Evolutionary conservation across 2,113 vertebrate genomes (phyloP).

Genomic region (Brachypteracias leptosomus): DNA sequence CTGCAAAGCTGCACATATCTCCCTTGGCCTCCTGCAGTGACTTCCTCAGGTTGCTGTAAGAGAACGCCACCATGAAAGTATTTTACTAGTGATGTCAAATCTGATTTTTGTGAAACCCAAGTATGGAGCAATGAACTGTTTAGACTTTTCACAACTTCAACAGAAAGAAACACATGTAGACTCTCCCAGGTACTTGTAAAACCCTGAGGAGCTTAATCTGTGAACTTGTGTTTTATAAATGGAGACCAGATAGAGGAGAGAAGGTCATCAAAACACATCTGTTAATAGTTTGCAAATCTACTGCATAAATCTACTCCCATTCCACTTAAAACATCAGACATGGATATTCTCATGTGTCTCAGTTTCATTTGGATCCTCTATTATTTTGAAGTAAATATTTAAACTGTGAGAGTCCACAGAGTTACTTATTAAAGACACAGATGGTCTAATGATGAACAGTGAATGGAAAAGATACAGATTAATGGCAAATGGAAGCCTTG

Average conservation of each 20-base stretch:
- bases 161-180: background rate
- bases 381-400: conserved; percentile 47
- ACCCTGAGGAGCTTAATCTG: background rate
- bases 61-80: background rate
- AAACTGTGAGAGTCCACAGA: background rate
- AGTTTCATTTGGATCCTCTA: background rate
- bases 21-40: background rate
- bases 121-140: background rate
- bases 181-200: background rate
- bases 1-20: background rate
- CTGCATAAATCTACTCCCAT: background rate
- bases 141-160: background rate
- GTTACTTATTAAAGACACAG: conserved; percentile 56
- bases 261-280: conserved; percentile 20
- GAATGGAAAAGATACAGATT: background rate
- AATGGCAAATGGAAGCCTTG: background rate
- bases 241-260: background rate
- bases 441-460: background rate
- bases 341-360: conserved; percentile 8
- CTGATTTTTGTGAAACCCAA: background rate
- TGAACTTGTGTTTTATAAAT: background rate
- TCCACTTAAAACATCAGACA: background rate
- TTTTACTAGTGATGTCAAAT: background rate
- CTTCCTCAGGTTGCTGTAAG: background rate
- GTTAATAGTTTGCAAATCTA: background rate